These are phyloP conservation scores for Harpagus bidentatus DNA, from an alignment of 2,113 vertebrate species.

Conservation along the genomic window DNA sequence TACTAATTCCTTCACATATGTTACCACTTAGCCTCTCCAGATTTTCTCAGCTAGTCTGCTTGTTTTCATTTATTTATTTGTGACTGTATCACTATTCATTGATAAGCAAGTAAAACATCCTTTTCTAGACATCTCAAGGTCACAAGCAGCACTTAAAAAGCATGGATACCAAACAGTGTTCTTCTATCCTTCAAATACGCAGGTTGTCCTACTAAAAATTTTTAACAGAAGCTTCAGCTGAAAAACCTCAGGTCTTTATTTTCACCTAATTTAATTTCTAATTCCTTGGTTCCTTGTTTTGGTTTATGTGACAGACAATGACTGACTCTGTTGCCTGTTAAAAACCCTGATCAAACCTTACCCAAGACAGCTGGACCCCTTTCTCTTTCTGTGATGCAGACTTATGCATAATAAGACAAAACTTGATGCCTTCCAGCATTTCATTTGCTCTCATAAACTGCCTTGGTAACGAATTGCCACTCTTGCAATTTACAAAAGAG, in stretches of 20 bases:
- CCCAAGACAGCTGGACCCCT: background rate
- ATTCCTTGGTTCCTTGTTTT: background rate
- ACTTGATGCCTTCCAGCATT: background rate
- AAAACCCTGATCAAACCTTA: background rate
- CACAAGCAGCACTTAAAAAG: background rate
- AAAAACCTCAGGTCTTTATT: background rate
- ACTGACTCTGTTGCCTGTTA: background rate
- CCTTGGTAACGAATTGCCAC: background rate
- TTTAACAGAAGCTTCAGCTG: background rate
- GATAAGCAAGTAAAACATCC: background rate
- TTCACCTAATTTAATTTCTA: background rate
- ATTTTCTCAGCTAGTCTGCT: background rate
- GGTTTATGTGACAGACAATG: background rate
- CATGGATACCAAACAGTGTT: background rate
- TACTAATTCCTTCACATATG: background rate
- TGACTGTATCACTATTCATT: background rate
- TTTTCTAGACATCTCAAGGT: background rate
- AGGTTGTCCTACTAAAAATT: background rate
- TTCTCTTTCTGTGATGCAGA: background rate
- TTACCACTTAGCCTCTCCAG: background rate
- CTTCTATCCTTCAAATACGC: background rate
- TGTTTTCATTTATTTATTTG: background rate
- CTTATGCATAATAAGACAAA: background rate
- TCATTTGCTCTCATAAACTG: background rate
- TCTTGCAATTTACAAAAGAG: background rate